Percentiles rank a stretch among this genome's conserved stretches.
Evolutionary conservation across 2,797 vertebrate genomes (phyloP).

Genomic region (Labeo calbasu): DNA sequence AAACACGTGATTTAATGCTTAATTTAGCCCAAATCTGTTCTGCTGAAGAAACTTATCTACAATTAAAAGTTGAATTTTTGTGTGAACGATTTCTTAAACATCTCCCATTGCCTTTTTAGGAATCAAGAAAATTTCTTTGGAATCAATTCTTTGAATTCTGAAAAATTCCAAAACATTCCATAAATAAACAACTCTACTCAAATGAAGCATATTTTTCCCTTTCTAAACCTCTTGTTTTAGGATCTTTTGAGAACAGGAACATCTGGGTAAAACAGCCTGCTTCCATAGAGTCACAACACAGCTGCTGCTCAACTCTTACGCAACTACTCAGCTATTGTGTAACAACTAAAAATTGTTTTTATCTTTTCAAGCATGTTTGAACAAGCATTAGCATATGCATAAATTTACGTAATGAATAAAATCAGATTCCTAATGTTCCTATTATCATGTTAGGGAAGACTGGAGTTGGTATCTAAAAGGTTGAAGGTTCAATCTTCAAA

Average conservation of each 20-base stretch:
- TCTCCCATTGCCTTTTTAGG: neutral
- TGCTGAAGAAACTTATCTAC: neutral
- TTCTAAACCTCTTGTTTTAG: slow-evolving; percentile 1
- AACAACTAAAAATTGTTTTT: neutral
- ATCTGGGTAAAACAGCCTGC: slow-evolving; percentile 59
- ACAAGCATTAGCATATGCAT: neutral
- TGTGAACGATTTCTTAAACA: neutral
- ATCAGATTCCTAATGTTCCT: slow-evolving; percentile 12
- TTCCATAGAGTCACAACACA: slow-evolving; percentile 48
- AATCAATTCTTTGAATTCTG: neutral
- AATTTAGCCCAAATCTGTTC: neutral
- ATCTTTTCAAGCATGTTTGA: neutral
- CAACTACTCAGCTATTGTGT: slow-evolving; percentile 55
- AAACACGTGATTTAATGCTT: neutral
- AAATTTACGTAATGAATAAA: neutral
- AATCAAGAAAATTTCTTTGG: neutral
- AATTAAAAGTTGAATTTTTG: neutral
- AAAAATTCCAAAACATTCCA: neutral
- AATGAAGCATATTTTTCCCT: neutral
- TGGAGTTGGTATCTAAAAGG: neutral
- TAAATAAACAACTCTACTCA: neutral
- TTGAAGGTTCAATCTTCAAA: neutral
- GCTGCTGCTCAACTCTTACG: slow-evolving; percentile 54
- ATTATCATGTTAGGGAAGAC: neutral
- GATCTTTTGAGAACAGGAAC: slow-evolving; percentile 41